Evolutionary conservation across 2,797 vertebrate genomes (phyloP).

Genomic region (Sebastes diaconus): DNA sequence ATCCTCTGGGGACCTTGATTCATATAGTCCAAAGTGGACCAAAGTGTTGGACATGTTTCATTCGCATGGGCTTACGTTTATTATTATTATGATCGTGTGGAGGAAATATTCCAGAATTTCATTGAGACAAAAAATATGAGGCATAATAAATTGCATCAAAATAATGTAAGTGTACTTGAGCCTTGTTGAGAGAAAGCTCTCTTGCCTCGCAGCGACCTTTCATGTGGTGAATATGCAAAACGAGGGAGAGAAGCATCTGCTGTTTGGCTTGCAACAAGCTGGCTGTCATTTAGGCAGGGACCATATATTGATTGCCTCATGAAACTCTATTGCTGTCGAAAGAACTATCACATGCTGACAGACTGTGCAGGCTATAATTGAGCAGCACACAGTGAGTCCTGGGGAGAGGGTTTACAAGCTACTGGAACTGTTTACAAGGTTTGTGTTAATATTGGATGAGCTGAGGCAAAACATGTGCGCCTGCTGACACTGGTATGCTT

Average conservation of each 20-base stretch:
- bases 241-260: slow-evolving; percentile 31
- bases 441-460: slow-evolving; percentile 19
- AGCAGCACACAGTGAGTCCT: slow-evolving; percentile 30
- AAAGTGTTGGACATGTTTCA: too few relatives aligned
- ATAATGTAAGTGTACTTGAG: background rate
- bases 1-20: too few relatives aligned
- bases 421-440: slow-evolving; percentile 34
- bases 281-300: slow-evolving; percentile 30
- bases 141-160: background rate
- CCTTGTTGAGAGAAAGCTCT: slow-evolving; percentile 2
- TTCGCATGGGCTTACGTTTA: too few relatives aligned
- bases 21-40: too few relatives aligned
- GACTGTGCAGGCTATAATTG: slow-evolving; percentile 38
- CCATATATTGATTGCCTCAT: slow-evolving; percentile 39
- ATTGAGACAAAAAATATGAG: background rate
- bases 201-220: slow-evolving; percentile 8
- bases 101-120: background rate
- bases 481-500: too few relatives aligned
- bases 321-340: slow-evolving; percentile 36
- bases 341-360: slow-evolving; percentile 35
- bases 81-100: background rate
- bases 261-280: slow-evolving; percentile 46
- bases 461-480: too few relatives aligned
- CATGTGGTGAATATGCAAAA: slow-evolving; percentile 42
- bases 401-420: slow-evolving; percentile 41